phyloP scores from a whole-genome alignment of 2,888 invertebrate species.

The Uropetala carovei region DNA sequence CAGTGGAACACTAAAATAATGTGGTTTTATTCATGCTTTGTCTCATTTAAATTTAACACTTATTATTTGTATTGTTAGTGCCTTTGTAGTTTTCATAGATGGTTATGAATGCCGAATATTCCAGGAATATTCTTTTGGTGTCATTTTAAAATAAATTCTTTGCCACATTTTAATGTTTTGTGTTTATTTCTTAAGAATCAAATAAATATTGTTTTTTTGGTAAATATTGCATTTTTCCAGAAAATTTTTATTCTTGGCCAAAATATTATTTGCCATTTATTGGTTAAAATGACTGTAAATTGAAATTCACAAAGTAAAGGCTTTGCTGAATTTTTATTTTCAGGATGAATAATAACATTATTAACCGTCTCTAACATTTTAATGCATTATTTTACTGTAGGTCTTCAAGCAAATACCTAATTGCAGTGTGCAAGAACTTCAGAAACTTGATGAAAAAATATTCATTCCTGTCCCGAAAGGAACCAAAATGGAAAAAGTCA shows the following conservation, averaged over 20 bases:
- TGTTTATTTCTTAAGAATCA: neutral
- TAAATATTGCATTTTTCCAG: neutral
- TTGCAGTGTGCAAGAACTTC: constrained; percentile 87
- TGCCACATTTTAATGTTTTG: neutral
- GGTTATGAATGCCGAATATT: no score
- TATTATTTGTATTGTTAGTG: no score
- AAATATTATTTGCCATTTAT: no score
- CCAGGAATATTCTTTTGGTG: no score
- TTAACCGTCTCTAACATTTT: constrained; percentile 42
- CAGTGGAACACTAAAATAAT: no score
- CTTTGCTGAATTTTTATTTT: neutral
- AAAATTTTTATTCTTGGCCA: neutral
- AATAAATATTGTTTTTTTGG: neutral
- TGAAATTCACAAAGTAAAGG: neutral
- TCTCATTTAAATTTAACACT: no score
- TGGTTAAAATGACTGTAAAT: neutral
- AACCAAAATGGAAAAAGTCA: constrained; percentile 89
- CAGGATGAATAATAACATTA: no score
- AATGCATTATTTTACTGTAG: constrained; percentile 70
- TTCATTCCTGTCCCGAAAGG: constrained; percentile 74
- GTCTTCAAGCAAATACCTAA: constrained; percentile 89
- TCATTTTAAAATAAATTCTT: no score
- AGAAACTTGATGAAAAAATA: constrained; percentile 91
- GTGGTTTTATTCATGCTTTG: no score
- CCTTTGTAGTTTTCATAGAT: no score